Base-by-base conservation (phyloP, 2,113 vertebrate species). In the Acrocephalus kingi region DNA sequence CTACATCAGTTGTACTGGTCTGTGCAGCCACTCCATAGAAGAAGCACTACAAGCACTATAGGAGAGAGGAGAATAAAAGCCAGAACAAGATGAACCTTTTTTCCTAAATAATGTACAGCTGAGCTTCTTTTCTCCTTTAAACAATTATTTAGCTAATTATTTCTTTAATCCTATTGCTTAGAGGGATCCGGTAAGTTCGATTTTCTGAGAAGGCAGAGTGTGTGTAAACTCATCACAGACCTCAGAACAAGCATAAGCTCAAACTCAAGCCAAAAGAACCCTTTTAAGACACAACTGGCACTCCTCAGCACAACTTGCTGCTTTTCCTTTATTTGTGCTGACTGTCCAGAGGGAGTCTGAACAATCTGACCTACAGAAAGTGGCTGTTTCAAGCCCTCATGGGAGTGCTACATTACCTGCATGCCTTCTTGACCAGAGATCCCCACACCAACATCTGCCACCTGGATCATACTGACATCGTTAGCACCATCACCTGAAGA, bases 401-500 rank as follows among this genome's bases (percentile, higher is more conserved):
- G 30, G 41, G 43, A 80, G n/a, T 39, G 33, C 13, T 62, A 86
- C 39, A 89, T 98, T 98, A 99, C 99, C 99, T 99, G 99, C 99
- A 99, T 99, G 96, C 99, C 99, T 93, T 99, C 99, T 97, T 99
- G 99, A 94, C 99, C 99, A 3, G 99, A 99, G 95, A 99, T 99
- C 39, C 99, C 99, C 89, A 99, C 99, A 3, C 99, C 99, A 64
- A 99, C 99, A 61, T 99, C 99, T 19, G 99, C 99, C 33, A 99
- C 99, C 97, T 99, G 99, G 97, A 99, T 99, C 99, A 99, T 99
- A 97, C 99, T 99, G 97, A 99, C 99, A 54, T 99, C 99, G 79
- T 99, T 99, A 93, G 99, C 99, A 80, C 99, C 99, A 11, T 99
- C 99, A 95, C 99, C 99, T 99, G 91, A 82, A 93, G 97, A 97